Conservation (phyloP, 2,888 invertebrate genomes). For the Calameuta pallipes region DNA sequence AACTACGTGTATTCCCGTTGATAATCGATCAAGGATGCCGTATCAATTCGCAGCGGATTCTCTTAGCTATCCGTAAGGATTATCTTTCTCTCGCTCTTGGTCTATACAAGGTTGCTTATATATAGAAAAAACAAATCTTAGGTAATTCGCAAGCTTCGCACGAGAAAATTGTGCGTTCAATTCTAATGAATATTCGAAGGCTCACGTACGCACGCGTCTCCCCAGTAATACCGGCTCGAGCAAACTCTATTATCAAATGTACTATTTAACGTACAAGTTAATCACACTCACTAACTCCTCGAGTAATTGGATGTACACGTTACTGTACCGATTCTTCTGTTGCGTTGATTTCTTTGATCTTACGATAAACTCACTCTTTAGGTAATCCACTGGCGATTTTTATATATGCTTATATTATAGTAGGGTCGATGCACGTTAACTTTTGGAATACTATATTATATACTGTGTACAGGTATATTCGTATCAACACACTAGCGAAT, state of each 20-base stretch:
- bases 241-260: background rate
- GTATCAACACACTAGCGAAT: background rate
- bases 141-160: background rate
- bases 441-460: background rate
- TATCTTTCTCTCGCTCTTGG: background rate
- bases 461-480: background rate
- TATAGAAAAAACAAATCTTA: background rate
- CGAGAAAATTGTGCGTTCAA: background rate
- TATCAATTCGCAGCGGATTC: background rate
- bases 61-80: background rate
- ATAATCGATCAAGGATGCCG: background rate
- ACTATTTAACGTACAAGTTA: background rate
- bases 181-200: background rate
- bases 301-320: background rate
- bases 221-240: background rate
- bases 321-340: background rate
- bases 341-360: background rate
- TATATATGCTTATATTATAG: background rate
- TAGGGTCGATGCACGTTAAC: background rate
- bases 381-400: background rate
- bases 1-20: background rate
- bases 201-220: background rate
- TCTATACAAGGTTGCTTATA: background rate
- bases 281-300: background rate
- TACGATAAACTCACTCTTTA: background rate